phyloP scores from a whole-genome alignment of 2,888 invertebrate species.

The Steinernema hermaphroditum region DNA sequence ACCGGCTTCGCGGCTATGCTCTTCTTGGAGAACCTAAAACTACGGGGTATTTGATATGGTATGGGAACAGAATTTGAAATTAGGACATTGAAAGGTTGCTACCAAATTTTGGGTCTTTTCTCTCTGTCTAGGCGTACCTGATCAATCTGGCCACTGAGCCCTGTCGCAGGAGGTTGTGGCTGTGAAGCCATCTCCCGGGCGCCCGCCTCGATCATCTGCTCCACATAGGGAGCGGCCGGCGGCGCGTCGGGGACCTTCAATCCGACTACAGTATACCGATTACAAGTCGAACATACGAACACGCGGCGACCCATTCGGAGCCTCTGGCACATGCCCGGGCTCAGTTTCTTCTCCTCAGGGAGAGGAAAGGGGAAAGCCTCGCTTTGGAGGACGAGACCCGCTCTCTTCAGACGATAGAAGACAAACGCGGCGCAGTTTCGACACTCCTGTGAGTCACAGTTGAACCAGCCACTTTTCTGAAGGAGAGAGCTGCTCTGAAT shows the following conservation, averaged over 20 bases:
- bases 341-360: conserved; percentile 31
- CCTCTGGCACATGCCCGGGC: conserved; percentile 38
- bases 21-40: neutral
- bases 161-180: neutral
- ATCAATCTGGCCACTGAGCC: neutral
- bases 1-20: neutral
- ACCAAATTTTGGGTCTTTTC: no score
- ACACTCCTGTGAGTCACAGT: conserved; percentile 53
- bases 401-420: conserved; percentile 50
- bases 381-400: conserved; percentile 46
- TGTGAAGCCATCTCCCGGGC: conserved; percentile 20
- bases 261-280: neutral
- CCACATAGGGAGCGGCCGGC: conserved; percentile 14
- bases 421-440: conserved; percentile 57
- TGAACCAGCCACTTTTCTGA: conserved; percentile 53
- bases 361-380: conserved; percentile 43
- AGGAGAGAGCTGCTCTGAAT: no score
- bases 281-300: conserved; percentile 30
- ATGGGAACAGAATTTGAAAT: no score
- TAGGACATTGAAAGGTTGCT: no score
- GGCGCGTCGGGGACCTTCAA: conserved; percentile 8
- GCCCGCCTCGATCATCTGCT: conserved; percentile 25
- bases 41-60: no score
- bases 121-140: no score
- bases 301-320: conserved; percentile 40